A percentile compares a stretch with the other conserved stretches of the same genome.
phyloP scores from a whole-genome alignment of 2,888 invertebrate species.

The Lasioglossum oenotherae region DNA sequence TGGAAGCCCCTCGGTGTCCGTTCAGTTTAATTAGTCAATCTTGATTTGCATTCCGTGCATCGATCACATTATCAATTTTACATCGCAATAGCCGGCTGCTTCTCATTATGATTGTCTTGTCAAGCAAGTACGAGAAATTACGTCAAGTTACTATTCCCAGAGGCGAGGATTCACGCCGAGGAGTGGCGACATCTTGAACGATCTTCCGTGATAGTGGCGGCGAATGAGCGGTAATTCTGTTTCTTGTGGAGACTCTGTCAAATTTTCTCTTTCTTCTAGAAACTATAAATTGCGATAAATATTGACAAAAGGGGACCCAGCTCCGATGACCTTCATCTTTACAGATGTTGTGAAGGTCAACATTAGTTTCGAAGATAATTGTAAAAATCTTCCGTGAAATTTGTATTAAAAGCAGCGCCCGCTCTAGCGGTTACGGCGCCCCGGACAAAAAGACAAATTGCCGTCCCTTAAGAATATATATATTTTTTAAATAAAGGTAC shows the following conservation, averaged over 20 bases:
- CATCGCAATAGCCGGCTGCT: conserved; percentile 29
- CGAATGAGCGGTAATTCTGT: background rate
- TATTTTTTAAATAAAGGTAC: too few relatives aligned
- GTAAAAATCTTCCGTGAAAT: too few relatives aligned
- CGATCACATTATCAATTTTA: conserved; percentile 36
- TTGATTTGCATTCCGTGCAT: conserved; percentile 26
- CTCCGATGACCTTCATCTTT: too few relatives aligned
- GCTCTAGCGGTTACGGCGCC: too few relatives aligned
- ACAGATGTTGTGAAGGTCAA: too few relatives aligned
- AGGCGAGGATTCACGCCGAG: background rate
- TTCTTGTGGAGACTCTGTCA: background rate
- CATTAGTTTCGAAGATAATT: too few relatives aligned
- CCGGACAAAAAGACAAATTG: too few relatives aligned
- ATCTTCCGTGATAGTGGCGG: background rate
- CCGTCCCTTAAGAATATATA: too few relatives aligned
- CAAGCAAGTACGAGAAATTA: conserved; percentile 12
- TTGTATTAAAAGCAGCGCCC: too few relatives aligned
- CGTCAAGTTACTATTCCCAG: conserved; percentile 16
- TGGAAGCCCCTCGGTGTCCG: conserved; percentile 30
- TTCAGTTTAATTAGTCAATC: conserved; percentile 48
- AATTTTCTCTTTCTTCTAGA: background rate
- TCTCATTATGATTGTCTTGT: conserved; percentile 13
- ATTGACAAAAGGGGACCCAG: too few relatives aligned
- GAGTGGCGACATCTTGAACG: conserved; percentile 15
- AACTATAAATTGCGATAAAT: background rate